Base-by-base conservation (phyloP, 1,140 invertebrate species). In the Cyphomyrmex costatus region DNA sequence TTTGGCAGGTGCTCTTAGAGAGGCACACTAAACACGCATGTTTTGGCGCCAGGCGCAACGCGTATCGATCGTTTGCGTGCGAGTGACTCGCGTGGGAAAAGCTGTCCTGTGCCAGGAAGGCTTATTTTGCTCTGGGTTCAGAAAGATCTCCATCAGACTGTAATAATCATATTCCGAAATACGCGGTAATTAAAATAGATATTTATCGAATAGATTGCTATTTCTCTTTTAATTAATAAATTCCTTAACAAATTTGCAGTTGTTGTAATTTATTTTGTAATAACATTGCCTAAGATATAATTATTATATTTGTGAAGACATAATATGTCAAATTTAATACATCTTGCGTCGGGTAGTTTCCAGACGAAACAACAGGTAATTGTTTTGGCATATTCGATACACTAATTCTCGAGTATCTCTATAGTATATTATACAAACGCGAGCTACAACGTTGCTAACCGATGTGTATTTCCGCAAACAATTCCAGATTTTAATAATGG, bases 1-100 rank as follows among this genome's bases (percentile, higher is more conserved):
- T 86, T 89, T 87, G 87, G 87, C 87, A 87, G 73, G 87, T 83
- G 85, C 80, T 88, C 58, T 49, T 36, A 70, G 46, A 61, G 42
- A 61, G 27, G 16, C 49, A 30, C 42, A 49, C 53, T 82, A 51
- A 68, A 68, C 63, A 86, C 79, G 79, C 68, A 61, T 70, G 53
- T 83, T 83, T 83, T 83, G 78, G 79, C 68, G 79, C 53, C 33
- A 46, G 14, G 24, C 74, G 86, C 76, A 80, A 49, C 42, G 66
- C 65, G 21, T 85, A 83, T 83, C 79, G 79, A 83, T 73, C 68
- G 79, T 74, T 82, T 85, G 70, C 82, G 58, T 86, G 68, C 24
- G 86, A 85, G 70, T 73, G 27, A 53, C 66, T 85, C 58, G 86
- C 86, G 86, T 87, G 86, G 73, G 73, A 87, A 84, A 84, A 70